phyloP scores from a whole-genome alignment of 2,888 invertebrate genomes.

The Abrostola triplasia region DNA sequence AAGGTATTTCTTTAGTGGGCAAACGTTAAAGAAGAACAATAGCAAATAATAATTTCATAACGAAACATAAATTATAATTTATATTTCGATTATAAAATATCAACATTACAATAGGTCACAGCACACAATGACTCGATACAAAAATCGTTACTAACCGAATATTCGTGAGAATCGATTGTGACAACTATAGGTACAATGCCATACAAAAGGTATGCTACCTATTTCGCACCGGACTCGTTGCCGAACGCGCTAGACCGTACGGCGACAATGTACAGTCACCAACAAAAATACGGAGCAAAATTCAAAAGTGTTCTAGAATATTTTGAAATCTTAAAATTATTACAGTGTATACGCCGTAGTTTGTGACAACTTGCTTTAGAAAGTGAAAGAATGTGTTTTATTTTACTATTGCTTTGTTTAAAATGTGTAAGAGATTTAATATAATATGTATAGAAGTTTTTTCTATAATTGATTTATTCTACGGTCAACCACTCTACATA shows the following conservation, averaged over 20 bases:
- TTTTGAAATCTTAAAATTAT: background rate
- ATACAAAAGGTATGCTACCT: slow-evolving; percentile 1
- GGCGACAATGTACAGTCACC: background rate
- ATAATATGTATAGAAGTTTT: too few relatives aligned
- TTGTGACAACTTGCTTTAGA: background rate
- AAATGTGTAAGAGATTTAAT: too few relatives aligned
- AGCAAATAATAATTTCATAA: too few relatives aligned
- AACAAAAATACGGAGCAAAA: background rate
- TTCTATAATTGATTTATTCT: too few relatives aligned
- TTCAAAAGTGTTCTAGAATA: background rate
- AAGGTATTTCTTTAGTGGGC: too few relatives aligned
- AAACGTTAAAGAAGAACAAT: too few relatives aligned
- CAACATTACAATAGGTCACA: too few relatives aligned
- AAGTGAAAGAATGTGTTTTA: background rate
- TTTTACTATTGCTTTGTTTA: too few relatives aligned
- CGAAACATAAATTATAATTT: too few relatives aligned
- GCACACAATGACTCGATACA: too few relatives aligned
- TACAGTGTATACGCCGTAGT: background rate
- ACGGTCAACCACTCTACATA: too few relatives aligned
- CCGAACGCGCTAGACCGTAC: background rate
- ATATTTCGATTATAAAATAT: too few relatives aligned
- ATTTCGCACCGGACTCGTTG: background rate
- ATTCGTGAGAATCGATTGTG: slow-evolving; percentile 1
- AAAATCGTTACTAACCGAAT: background rate
- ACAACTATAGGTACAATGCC: background rate